Evolutionary conservation across 2,113 vertebrate species (phyloP).

Genomic region (Tenrec ecaudatus): DNA sequence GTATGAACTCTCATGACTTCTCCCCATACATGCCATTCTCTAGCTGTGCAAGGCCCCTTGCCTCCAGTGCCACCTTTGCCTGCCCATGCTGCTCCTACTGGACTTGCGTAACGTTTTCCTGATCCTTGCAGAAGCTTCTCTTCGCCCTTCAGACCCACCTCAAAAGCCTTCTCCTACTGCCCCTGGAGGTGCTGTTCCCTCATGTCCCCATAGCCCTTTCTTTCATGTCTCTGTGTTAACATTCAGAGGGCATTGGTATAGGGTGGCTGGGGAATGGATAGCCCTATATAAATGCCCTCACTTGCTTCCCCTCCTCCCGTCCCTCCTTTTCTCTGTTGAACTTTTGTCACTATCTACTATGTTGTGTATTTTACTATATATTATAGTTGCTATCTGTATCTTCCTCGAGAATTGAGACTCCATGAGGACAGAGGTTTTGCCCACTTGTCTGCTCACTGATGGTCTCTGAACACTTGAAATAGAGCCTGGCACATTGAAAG

Average conservation of each 20-base stretch:
- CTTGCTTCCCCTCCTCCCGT: not conserved
- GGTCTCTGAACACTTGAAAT: no score
- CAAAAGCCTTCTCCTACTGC: not conserved
- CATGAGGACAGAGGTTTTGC: not conserved
- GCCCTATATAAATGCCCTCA: not conserved
- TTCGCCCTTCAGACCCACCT: not conserved
- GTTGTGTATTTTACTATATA: not conserved
- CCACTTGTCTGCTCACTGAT: not conserved
- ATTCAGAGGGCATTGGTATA: no score
- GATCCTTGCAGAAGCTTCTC: slow-evolving; percentile 1
- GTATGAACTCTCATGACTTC: not conserved
- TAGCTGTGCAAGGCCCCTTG: not conserved
- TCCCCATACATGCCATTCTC: not conserved
- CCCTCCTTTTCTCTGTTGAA: not conserved
- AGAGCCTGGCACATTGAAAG: not conserved
- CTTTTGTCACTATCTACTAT: not conserved
- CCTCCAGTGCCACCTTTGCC: not conserved
- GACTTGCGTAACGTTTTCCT: not conserved
- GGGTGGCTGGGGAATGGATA: no score
- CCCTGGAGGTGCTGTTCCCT: not conserved
- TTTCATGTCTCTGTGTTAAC: not conserved
- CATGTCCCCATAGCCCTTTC: not conserved
- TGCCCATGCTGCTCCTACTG: not conserved
- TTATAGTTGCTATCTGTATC: not conserved
- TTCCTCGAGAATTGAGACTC: not conserved